Percentiles rank a stretch among this genome's conserved stretches.
Conservation (phyloP, 2,888 invertebrate genomes). For the Asteroscopus sphinx region DNA sequence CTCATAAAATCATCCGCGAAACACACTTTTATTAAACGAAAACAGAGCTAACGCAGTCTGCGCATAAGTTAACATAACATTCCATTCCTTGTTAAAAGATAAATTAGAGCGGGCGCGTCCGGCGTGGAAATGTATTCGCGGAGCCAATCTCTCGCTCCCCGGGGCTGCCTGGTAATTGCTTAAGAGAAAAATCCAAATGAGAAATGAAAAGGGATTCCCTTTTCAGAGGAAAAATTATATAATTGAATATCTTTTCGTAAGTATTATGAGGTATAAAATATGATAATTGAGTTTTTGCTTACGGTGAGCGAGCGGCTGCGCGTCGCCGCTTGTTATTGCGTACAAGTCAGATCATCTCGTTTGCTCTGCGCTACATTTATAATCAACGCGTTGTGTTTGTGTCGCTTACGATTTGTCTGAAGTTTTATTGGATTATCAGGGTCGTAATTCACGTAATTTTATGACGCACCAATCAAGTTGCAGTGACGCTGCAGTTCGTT, state of each 20-base stretch:
- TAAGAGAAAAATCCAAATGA: slow-evolving; percentile 90
- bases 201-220: slow-evolving; percentile 89
- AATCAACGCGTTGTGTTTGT: slow-evolving; percentile 44
- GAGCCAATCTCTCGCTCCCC: slow-evolving; percentile 81
- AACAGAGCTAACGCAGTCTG: slow-evolving; percentile 80
- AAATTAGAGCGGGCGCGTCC: slow-evolving; percentile 80
- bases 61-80: slow-evolving; percentile 85
- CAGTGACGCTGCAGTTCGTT: too few relatives aligned
- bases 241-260: slow-evolving; percentile 89
- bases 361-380: slow-evolving; percentile 41
- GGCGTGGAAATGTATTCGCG: slow-evolving; percentile 76
- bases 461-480: too few relatives aligned
- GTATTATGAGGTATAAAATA: slow-evolving; percentile 90
- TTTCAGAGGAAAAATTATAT: slow-evolving; percentile 89
- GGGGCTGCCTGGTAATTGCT: slow-evolving; percentile 86
- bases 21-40: slow-evolving; percentile 85
- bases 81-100: slow-evolving; percentile 83
- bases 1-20: slow-evolving; percentile 81
- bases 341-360: slow-evolving; percentile 56
- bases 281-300: slow-evolving; percentile 88
- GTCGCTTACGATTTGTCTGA: slow-evolving; percentile 25
- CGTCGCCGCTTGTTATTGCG: slow-evolving; percentile 53
- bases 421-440: slow-evolving; percentile 25
- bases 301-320: slow-evolving; percentile 66
- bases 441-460: too few relatives aligned